Percentiles rank a stretch among this genome's conserved stretches.
phyloP scores from a whole-genome alignment of 2,888 invertebrate genomes.

The Leptothorax acervorum region DNA sequence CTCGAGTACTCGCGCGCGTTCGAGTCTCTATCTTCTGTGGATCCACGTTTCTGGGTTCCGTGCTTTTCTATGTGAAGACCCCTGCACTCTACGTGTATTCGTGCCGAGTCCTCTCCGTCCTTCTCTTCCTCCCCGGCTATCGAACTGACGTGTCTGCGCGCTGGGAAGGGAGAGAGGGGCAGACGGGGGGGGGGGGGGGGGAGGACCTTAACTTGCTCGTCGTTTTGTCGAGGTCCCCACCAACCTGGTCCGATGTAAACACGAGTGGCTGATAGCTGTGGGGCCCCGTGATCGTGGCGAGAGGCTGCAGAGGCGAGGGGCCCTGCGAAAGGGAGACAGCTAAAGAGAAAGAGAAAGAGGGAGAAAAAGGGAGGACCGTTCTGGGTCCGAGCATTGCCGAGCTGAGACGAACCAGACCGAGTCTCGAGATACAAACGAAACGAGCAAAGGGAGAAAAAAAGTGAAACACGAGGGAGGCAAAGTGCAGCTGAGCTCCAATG shows the following conservation, averaged over 20 bases:
- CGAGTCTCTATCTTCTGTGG: slow-evolving; percentile 63
- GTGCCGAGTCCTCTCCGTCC: slow-evolving; percentile 41
- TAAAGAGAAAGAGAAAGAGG: slow-evolving; percentile 29
- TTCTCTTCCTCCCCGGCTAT: slow-evolving; percentile 14
- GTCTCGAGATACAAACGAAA: slow-evolving; percentile 79
- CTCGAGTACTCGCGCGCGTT: slow-evolving; percentile 73
- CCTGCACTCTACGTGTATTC: slow-evolving; percentile 41
- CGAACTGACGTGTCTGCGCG: slow-evolving; percentile 50
- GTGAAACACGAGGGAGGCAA: slow-evolving; percentile 81
- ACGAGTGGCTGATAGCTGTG: slow-evolving; percentile 83
- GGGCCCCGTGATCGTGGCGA: slow-evolving; percentile 71
- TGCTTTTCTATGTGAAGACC: slow-evolving; percentile 43
- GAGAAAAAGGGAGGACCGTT: slow-evolving; percentile 56
- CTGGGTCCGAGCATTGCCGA: slow-evolving; percentile 74
- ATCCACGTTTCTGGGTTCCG: slow-evolving; percentile 47
- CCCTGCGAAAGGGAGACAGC: slow-evolving; percentile 58
- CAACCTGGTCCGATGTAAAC: slow-evolving; percentile 80
- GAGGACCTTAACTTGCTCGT: slow-evolving; percentile 73
- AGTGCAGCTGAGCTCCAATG: slow-evolving; percentile 81
- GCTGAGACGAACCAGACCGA: slow-evolving; percentile 73
- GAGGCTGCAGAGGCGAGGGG: slow-evolving; percentile 54
- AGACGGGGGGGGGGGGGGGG: slow-evolving; percentile 57
- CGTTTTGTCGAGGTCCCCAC: slow-evolving; percentile 75
- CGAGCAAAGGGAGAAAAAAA: slow-evolving; percentile 76
- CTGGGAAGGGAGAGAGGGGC: background rate